Evolutionary conservation across 2,888 invertebrate genomes (phyloP).

Genomic region (Ichneumoninae sp.): DNA sequence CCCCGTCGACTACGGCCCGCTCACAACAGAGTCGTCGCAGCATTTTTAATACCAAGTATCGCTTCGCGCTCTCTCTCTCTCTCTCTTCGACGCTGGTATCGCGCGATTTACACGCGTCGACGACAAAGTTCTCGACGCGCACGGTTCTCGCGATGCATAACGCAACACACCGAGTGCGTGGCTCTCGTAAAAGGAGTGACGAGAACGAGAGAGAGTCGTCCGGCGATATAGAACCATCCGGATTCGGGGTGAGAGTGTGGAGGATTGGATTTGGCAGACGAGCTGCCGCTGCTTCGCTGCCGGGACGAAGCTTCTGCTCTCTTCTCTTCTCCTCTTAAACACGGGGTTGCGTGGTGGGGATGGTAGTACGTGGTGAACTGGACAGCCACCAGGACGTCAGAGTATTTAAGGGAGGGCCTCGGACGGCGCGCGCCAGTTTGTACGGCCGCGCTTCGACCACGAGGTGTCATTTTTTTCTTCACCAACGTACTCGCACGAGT

Average conservation of each 20-base stretch:
- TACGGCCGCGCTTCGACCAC: conserved; percentile 67
- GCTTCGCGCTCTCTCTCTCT: neutral
- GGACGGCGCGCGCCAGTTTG: conserved; percentile 79
- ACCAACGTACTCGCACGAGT: neutral
- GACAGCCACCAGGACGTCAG: conserved; percentile 74
- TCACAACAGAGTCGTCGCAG: neutral
- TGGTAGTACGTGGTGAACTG: conserved; percentile 77
- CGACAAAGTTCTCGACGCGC: conserved; percentile 9
- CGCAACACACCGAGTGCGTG: neutral
- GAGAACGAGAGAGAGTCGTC: conserved; percentile 25
- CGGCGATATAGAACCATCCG: conserved; percentile 67
- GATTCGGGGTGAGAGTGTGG: conserved; percentile 74
- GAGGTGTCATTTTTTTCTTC: conserved; percentile 51
- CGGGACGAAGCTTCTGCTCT: conserved; percentile 18
- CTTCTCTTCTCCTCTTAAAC: conserved; percentile 41
- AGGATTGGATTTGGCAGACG: conserved; percentile 78
- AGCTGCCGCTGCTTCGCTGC: conserved; percentile 65
- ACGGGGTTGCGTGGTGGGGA: conserved; percentile 65
- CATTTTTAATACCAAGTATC: conserved; percentile 23
- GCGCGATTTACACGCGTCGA: conserved; percentile 2
- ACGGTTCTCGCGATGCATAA: conserved; percentile 14
- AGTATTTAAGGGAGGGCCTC: conserved; percentile 81
- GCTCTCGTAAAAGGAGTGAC: conserved; percentile 37
- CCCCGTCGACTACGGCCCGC: neutral
- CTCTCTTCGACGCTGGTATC: neutral